Evolutionary conservation across 2,888 invertebrate genomes (phyloP).

Genomic region (Thereva nobilitata): DNA sequence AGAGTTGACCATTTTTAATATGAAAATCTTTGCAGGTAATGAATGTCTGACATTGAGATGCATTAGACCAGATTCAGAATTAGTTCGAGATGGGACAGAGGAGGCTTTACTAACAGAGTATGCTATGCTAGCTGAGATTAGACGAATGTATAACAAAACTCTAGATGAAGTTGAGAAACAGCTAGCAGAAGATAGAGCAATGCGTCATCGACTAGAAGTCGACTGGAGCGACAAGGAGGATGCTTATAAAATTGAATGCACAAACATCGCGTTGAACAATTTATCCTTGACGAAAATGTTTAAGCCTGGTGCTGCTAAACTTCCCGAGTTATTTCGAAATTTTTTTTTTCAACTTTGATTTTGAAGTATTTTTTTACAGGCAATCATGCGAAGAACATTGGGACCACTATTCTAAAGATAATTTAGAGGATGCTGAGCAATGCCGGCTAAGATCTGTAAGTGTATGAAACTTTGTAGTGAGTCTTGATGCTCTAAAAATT

Average conservation of each 20-base stretch:
- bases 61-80: conserved; percentile 71
- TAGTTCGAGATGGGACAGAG: conserved; percentile 76
- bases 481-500: neutral
- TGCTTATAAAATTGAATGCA: conserved; percentile 75
- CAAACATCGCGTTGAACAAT: conserved; percentile 70
- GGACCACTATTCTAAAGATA: conserved; percentile 81
- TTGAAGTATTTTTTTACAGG: conserved; percentile 53
- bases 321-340: conserved; percentile 63
- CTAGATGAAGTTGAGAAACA: conserved; percentile 71
- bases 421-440: conserved; percentile 73
- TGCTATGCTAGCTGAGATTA: conserved; percentile 71
- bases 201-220: conserved; percentile 80
- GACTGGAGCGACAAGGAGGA: conserved; percentile 92
- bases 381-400: conserved; percentile 85
- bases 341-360: conserved; percentile 16
- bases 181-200: conserved; percentile 73
- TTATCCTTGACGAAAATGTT: conserved; percentile 73
- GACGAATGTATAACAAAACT: conserved; percentile 65
- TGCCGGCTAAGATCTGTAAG: conserved; percentile 74
- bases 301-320: conserved; percentile 77
- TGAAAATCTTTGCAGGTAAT: conserved; percentile 58
- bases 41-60: conserved; percentile 75
- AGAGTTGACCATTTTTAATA: too few species aligned
- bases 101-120: conserved; percentile 77
- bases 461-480: neutral